phyloP scores from a whole-genome alignment of 2,888 invertebrate genomes.

The Ernsta delagoae region DNA sequence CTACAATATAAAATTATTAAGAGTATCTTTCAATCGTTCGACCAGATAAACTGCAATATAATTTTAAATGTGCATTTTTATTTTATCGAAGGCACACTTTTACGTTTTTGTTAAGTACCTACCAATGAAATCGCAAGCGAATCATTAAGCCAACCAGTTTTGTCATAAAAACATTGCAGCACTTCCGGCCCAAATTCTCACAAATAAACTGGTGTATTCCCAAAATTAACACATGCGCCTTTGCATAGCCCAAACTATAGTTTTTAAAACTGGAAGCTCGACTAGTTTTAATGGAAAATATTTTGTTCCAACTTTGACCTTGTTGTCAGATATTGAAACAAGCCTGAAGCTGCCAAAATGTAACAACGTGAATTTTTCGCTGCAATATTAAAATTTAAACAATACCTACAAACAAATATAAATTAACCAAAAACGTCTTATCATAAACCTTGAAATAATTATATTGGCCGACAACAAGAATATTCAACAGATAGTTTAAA shows the following conservation, averaged over 20 bases:
- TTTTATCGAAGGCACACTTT: no score
- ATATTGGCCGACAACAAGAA: background rate
- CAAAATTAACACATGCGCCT: conserved; percentile 18
- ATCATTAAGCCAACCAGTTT: background rate
- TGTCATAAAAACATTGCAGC: background rate
- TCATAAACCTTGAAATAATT: no score
- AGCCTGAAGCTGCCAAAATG: background rate
- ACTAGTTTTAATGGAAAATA: conserved; percentile 34
- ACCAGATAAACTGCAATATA: no score
- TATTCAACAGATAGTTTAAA: conserved; percentile 11
- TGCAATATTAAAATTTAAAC: background rate
- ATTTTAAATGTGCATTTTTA: no score
- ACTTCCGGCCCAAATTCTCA: conserved; percentile 2
- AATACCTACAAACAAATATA: background rate
- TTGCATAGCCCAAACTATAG: conserved; percentile 11
- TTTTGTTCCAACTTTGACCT: conserved; percentile 25
- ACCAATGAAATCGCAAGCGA: background rate
- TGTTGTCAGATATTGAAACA: conserved; percentile 11
- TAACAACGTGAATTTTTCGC: background rate
- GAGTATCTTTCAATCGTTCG: no score
- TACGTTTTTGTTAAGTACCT: no score
- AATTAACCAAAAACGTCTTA: no score
- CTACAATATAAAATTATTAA: no score
- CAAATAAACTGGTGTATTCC: background rate
- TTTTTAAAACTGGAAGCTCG: conserved; percentile 27